Percentiles rank a stretch among this genome's conserved stretches.
Conservation (phyloP, 30 jellyfish, hydroid and myxozoan species). For the Nemopilema nomurai region DNA sequence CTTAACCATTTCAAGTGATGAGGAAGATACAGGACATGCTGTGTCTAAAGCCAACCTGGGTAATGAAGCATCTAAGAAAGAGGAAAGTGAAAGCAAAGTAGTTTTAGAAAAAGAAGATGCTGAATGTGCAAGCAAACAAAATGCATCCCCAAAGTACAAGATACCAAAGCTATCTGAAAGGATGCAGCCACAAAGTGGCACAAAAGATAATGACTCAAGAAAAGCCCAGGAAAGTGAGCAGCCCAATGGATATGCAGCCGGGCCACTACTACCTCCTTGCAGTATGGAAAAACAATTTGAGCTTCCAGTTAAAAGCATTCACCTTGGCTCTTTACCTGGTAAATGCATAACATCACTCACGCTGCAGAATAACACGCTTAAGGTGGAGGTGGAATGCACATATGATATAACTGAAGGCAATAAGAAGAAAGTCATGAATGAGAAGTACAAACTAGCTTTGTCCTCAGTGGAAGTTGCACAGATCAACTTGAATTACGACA, state of each 20-base stretch:
- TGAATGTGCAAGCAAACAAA: not conserved
- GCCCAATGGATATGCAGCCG: not conserved
- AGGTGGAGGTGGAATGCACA: slow-evolving; percentile 42
- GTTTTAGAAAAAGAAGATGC: not conserved
- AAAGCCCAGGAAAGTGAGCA: not conserved
- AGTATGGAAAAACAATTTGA: slow-evolving; percentile 9
- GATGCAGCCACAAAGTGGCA: slow-evolving; percentile 79
- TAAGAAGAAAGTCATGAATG: slow-evolving; percentile 64
- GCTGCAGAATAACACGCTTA: slow-evolving; percentile 12
- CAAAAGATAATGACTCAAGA: not conserved
- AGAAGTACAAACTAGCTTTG: slow-evolving; percentile 61
- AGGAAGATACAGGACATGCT: slow-evolving; percentile 38
- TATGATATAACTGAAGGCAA: slow-evolving; percentile 29
- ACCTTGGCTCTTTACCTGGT: slow-evolving; percentile 64
- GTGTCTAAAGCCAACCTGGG: not conserved
- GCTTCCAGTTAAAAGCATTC: slow-evolving; percentile 28
- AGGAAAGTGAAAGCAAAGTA: not conserved
- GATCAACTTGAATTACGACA: slow-evolving; percentile 32
- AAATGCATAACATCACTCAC: slow-evolving; percentile 37
- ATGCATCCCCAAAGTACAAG: not conserved
- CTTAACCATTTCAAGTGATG: slow-evolving; percentile 87
- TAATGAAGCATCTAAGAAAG: not conserved
- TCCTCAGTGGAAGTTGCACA: slow-evolving; percentile 51
- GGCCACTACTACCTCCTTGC: not conserved
- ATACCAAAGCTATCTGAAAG: slow-evolving; percentile 51